Conservation (phyloP, 2,797 vertebrate species). For the Rhynchonycteris naso region DNA sequence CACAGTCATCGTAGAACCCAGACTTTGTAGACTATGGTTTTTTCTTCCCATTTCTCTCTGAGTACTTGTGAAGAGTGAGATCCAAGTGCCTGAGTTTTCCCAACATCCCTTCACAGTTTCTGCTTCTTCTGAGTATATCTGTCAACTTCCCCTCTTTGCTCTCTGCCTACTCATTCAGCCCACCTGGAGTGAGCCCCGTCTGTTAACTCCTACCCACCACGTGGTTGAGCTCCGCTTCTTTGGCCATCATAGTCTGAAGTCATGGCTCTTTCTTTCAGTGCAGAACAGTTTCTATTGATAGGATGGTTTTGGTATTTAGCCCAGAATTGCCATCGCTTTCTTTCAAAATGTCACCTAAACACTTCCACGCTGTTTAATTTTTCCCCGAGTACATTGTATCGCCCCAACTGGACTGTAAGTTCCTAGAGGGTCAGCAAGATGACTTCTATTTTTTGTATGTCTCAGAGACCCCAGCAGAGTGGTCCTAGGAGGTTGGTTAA, state of each 20-base stretch:
- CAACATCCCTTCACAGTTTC: background rate
- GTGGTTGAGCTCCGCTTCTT: background rate
- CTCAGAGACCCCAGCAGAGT: background rate
- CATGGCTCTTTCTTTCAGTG: fast-evolving
- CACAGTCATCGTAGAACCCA: constrained; percentile 38
- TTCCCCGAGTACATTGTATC: background rate
- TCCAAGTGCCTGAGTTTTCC: background rate
- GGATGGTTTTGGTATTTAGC: background rate
- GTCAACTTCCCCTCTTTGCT: background rate
- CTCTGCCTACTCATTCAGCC: background rate
- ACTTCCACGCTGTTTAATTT: background rate
- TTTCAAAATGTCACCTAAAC: background rate
- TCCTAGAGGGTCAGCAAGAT: background rate
- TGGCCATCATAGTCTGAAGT: background rate
- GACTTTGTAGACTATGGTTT: constrained; percentile 46
- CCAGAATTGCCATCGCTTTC: background rate
- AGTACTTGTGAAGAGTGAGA: background rate
- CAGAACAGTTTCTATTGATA: background rate
- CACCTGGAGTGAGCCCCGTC: background rate
- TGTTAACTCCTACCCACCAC: too few species aligned
- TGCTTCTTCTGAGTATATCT: background rate
- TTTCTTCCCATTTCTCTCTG: background rate
- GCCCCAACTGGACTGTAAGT: background rate
- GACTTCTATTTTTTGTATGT: background rate
- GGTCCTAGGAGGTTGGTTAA: background rate